phyloP scores from a whole-genome alignment of 2,113 vertebrate species.

The Corvus cornix region DNA sequence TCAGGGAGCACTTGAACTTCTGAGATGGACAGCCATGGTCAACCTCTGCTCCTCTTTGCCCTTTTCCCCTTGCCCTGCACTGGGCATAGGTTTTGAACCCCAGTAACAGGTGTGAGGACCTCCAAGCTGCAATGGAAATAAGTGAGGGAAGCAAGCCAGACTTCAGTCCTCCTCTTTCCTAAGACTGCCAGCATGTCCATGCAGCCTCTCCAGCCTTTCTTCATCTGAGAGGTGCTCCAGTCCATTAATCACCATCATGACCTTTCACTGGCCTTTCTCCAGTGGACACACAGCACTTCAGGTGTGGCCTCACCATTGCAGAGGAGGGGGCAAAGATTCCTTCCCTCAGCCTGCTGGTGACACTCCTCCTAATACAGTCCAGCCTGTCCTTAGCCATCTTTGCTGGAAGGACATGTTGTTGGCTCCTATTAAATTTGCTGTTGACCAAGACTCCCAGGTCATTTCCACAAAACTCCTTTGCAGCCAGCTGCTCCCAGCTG shows the following conservation, averaged over 20 bases:
- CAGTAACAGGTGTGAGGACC: neutral
- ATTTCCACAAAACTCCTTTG: neutral
- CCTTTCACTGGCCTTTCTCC: neutral
- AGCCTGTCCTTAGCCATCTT: neutral
- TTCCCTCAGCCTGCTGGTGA: neutral
- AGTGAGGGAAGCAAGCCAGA: too few relatives aligned
- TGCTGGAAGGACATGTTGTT: neutral
- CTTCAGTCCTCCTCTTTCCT: too few relatives aligned
- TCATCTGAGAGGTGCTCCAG: neutral
- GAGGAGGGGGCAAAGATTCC: neutral
- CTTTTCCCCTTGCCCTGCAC: neutral
- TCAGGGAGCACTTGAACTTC: neutral
- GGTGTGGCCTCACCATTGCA: neutral
- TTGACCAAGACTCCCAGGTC: neutral
- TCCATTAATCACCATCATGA: neutral
- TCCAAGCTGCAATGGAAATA: neutral
- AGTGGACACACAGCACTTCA: neutral
- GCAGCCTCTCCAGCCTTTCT: too few relatives aligned
- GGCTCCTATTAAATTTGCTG: fast-evolving
- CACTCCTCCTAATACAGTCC: neutral
- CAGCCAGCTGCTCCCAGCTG: neutral
- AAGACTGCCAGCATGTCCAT: too few relatives aligned
- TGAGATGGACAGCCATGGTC: neutral
- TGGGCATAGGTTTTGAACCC: neutral
- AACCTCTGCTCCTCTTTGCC: neutral